Conservation (phyloP, 2,888 invertebrate species). For the Thelaira solivaga region DNA sequence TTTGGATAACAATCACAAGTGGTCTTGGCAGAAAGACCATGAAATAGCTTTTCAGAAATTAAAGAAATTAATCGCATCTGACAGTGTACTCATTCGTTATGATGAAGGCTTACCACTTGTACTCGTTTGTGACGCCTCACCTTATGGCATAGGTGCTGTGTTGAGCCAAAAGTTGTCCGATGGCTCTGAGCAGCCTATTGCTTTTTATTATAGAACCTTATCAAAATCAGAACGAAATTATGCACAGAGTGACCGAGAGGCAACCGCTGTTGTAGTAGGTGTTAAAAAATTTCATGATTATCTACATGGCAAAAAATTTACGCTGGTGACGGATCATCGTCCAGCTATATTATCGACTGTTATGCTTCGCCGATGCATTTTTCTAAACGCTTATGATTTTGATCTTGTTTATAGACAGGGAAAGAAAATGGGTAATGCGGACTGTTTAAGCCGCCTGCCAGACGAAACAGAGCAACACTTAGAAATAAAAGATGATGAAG, state of each 20-base stretch:
- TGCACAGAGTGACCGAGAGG: slow-evolving; percentile 35
- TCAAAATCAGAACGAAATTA: slow-evolving; percentile 22
- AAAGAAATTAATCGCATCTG: slow-evolving; percentile 49
- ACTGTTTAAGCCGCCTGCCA: slow-evolving; percentile 31
- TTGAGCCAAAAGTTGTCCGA: slow-evolving; percentile 44
- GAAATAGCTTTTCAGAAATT: slow-evolving; percentile 43
- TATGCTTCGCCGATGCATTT: slow-evolving; percentile 35
- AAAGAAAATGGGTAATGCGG: slow-evolving; percentile 24
- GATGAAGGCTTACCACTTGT: slow-evolving; percentile 46
- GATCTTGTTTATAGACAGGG: slow-evolving; percentile 11
- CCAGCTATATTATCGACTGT: slow-evolving; percentile 33
- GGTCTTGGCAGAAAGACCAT: slow-evolving; percentile 41
- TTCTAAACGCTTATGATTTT: slow-evolving; percentile 44
- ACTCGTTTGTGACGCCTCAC: slow-evolving; percentile 59
- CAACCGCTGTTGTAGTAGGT: slow-evolving; percentile 44
- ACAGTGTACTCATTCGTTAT: slow-evolving; percentile 47
- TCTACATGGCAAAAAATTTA: slow-evolving; percentile 51
- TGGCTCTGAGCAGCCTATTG: slow-evolving; percentile 29
- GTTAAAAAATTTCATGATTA: slow-evolving; percentile 61
- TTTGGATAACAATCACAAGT: slow-evolving; percentile 56
- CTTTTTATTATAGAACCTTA: slow-evolving; percentile 31
- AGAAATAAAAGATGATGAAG: no score
- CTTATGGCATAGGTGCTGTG: slow-evolving; percentile 58
- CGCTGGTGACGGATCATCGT: slow-evolving; percentile 37
- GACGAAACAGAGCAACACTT: no score